A percentile compares a stretch with the other conserved stretches of the same genome.
These are phyloP conservation scores for Allygus modestus DNA, from an alignment of 2,888 invertebrate genomes.

Conservation along the genomic window DNA sequence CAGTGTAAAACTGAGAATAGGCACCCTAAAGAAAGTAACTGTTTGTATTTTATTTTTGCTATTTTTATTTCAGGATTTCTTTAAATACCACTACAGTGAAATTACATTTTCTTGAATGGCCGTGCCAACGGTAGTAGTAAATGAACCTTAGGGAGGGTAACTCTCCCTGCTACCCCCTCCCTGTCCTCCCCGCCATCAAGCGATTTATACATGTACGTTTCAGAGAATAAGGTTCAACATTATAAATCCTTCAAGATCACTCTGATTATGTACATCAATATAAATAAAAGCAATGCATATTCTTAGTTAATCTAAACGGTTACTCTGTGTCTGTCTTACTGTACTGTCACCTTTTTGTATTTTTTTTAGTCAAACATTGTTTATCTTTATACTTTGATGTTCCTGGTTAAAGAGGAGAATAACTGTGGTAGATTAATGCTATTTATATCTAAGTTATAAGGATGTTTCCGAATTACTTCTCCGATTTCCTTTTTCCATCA, in stretches of 20 bases:
- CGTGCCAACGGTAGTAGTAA: too few relatives aligned
- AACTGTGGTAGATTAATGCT: slow-evolving; percentile 35
- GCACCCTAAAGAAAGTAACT: too few relatives aligned
- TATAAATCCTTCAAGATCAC: background rate
- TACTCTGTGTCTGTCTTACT: slow-evolving; percentile 39
- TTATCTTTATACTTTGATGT: background rate
- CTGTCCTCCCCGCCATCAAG: too few relatives aligned
- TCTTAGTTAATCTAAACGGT: slow-evolving; percentile 46
- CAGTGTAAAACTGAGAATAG: too few relatives aligned
- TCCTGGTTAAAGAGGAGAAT: slow-evolving; percentile 16
- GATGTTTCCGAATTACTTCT: too few relatives aligned
- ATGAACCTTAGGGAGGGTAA: too few relatives aligned
- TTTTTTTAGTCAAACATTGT: background rate
- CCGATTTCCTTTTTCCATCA: too few relatives aligned
- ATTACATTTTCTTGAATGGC: too few relatives aligned
- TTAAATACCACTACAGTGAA: too few relatives aligned
- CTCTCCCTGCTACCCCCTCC: too few relatives aligned
- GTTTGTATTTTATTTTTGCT: too few relatives aligned
- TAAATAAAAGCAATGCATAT: slow-evolving; percentile 38
- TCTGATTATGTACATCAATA: background rate
- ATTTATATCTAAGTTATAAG: slow-evolving; percentile 44
- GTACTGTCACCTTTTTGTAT: slow-evolving; percentile 36
- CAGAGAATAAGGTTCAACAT: background rate
- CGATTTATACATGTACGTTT: background rate
- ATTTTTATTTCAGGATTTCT: too few relatives aligned